These are phyloP conservation scores for Numenius phaeopus DNA, from an alignment of 2,797 vertebrate species.

Conservation along the genomic window DNA sequence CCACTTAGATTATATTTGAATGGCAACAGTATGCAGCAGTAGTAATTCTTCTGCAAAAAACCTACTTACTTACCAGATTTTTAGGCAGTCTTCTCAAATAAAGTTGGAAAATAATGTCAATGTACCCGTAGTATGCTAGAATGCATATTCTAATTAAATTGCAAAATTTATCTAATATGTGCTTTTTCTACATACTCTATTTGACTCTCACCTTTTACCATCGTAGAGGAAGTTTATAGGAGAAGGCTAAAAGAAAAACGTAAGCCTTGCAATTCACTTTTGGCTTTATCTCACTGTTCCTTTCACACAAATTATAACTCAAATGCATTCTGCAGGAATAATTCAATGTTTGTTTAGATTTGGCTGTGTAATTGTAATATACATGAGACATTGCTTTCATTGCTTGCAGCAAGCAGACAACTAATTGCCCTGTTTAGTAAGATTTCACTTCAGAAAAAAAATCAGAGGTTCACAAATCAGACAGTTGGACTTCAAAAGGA, in stretches of 20 bases:
- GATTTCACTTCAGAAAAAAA: background rate
- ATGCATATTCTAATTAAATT: conserved; percentile 32
- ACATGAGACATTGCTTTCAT: background rate
- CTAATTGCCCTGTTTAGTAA: conserved; percentile 5
- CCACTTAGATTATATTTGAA: background rate
- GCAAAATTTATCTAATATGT: conserved; percentile 65
- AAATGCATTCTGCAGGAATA: conserved; percentile 45
- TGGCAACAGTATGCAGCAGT: background rate
- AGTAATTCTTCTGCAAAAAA: background rate
- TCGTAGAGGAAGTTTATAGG: conserved; percentile 88
- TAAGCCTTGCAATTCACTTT: conserved; percentile 78
- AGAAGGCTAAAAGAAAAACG: conserved; percentile 88
- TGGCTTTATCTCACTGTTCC: conserved; percentile 46
- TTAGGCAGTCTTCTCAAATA: background rate
- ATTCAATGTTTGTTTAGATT: conserved; percentile 33
- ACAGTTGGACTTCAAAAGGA: conserved; percentile 28
- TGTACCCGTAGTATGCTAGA: background rate
- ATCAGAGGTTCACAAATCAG: background rate
- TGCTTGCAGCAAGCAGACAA: conserved; percentile 60
- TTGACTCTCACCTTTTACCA: conserved; percentile 78
- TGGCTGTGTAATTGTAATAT: conserved; percentile 5
- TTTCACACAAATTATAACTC: conserved; percentile 52
- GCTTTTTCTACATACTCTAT: conserved; percentile 73
- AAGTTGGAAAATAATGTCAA: background rate
- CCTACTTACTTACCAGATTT: background rate